Conservation (phyloP, 2,888 invertebrate genomes). For the Myathropa florea region DNA sequence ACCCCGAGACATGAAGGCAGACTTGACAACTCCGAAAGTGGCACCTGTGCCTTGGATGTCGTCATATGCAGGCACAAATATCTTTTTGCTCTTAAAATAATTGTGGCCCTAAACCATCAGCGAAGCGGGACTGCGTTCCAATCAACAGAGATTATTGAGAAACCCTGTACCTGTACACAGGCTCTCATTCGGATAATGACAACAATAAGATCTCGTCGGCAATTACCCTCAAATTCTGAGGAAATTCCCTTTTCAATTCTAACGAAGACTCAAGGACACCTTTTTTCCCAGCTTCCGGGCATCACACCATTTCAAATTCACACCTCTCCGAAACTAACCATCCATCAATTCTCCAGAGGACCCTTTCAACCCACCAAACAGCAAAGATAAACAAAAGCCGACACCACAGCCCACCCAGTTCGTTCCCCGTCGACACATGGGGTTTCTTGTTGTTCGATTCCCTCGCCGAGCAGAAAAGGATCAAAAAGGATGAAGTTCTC, state of each 20-base stretch:
- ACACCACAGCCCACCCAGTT: conserved; percentile 24
- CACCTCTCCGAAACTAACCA: conserved; percentile 19
- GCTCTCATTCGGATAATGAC: too few relatives aligned
- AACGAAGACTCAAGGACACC: conserved; percentile 16
- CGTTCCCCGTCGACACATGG: conserved; percentile 46
- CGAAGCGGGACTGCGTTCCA: too few relatives aligned
- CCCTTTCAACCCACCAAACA: conserved; percentile 9
- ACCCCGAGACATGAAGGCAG: too few relatives aligned
- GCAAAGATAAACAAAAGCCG: conserved; percentile 31
- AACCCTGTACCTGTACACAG: too few relatives aligned
- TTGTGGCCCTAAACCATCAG: too few relatives aligned
- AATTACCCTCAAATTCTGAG: neutral
- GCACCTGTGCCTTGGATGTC: too few relatives aligned
- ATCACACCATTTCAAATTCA: conserved; percentile 18
- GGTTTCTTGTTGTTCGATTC: conserved; percentile 16
- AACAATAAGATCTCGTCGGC: neutral
- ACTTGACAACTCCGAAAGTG: too few relatives aligned
- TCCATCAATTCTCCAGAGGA: conserved; percentile 11
- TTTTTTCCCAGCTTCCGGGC: neutral
- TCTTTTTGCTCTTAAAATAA: too few relatives aligned
- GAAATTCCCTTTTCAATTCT: neutral
- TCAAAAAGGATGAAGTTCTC: neutral
- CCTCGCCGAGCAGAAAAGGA: neutral
- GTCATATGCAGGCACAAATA: too few relatives aligned
- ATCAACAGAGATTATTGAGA: too few relatives aligned